A percentile compares a stretch with the other conserved stretches of the same genome.
These are phyloP conservation scores for Atopsyche davidsoni DNA, from an alignment of 1,140 invertebrate genomes.

Conservation along the genomic window DNA sequence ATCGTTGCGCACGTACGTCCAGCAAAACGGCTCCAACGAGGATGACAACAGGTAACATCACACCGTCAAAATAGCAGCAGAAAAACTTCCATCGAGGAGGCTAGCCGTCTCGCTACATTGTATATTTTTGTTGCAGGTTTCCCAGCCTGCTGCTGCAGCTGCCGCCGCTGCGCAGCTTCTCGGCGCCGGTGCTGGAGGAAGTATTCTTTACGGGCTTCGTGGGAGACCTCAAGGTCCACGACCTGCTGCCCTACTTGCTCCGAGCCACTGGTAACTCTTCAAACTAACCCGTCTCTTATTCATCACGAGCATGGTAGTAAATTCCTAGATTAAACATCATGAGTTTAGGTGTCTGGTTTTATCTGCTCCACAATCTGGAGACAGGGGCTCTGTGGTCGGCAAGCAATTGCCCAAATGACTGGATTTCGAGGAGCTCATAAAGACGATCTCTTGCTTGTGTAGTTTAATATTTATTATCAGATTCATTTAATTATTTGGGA, in stretches of 20 bases:
- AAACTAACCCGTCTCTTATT: too few species aligned
- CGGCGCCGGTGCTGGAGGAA: slow-evolving; percentile 78
- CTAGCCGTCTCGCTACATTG: slow-evolving; percentile 1
- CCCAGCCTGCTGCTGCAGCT: slow-evolving; percentile 59
- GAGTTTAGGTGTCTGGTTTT: too few species aligned
- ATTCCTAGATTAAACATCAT: too few species aligned
- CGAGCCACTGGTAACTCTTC: slow-evolving; percentile 32
- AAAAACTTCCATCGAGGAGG: too few species aligned
- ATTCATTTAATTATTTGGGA: too few species aligned
- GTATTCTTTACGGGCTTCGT: slow-evolving; percentile 88
- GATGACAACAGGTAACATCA: slow-evolving; percentile 26
- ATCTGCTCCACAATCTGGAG: too few species aligned
- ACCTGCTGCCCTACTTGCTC: slow-evolving; percentile 86
- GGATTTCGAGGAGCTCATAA: neutral
- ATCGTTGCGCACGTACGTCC: slow-evolving; percentile 23
- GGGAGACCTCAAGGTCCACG: slow-evolving; percentile 88
- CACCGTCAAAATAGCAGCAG: too few species aligned
- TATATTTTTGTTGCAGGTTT: slow-evolving; percentile 22
- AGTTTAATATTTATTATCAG: neutral
- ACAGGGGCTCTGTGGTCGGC: too few species aligned
- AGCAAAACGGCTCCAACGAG: slow-evolving; percentile 17
- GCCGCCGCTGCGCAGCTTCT: slow-evolving; percentile 70
- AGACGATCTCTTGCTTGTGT: neutral
- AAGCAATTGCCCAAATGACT: too few species aligned
- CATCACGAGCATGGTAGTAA: too few species aligned